Conservation (phyloP, 2,888 invertebrate genomes). For the Camponotus fellah region DNA sequence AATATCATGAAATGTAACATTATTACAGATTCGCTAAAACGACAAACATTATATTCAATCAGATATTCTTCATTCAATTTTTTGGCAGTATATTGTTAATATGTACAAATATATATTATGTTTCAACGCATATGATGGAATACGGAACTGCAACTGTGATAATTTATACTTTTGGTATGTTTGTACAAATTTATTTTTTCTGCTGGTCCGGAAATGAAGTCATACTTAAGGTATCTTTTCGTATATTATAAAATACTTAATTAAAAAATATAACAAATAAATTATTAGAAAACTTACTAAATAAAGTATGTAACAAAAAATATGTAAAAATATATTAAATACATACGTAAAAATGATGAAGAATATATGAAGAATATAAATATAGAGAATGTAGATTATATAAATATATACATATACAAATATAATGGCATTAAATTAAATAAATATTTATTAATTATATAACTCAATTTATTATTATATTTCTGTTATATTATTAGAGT, state of each 20-base stretch:
- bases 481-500: constrained; percentile 6
- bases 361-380: too few species aligned
- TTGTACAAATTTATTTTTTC: constrained; percentile 70
- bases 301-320: too few species aligned
- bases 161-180: constrained; percentile 60
- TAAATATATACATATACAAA: too few species aligned
- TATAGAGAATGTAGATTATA: too few species aligned
- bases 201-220: constrained; percentile 75
- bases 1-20: neutral
- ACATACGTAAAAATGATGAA: too few species aligned
- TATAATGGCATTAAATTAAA: too few species aligned
- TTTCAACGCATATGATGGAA: neutral
- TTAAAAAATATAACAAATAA: too few species aligned
- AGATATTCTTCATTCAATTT: constrained; percentile 16
- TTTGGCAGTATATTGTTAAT: constrained; percentile 24
- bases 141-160: neutral
- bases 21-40: neutral
- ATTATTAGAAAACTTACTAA: neutral
- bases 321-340: too few species aligned
- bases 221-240: constrained; percentile 62
- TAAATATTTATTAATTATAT: too few species aligned
- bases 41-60: neutral
- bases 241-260: too few species aligned
- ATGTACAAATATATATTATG: constrained; percentile 33
- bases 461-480: neutral